Base-by-base conservation (phyloP, 2,888 invertebrate genomes). In the Ophraella communa region DNA sequence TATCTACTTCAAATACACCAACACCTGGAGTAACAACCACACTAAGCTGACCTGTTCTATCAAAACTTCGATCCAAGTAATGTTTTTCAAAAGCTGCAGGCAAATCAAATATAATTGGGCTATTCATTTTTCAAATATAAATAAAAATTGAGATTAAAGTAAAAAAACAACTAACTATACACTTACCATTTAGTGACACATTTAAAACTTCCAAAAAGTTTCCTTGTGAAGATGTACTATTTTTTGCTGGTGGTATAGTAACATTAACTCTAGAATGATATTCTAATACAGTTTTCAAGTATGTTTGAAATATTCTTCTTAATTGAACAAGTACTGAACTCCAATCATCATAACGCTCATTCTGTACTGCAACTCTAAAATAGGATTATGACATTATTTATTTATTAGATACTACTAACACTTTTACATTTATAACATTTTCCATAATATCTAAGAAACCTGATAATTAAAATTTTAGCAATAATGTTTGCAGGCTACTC, bases 131-230 rank as follows among this genome's bases (percentile, higher is more conserved):
- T 27, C 59, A 51, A 39, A 62, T 4, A 44, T 17, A 3, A 27
- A n/a, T n/a, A 49, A 4, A 45, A 54, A 11, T 11, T 10, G 3
- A 30, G 30, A 10, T 30, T 42, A 42, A 42, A 42, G 8, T 17
- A 42, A 17, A 42, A 1, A n/a, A n/a, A n/a, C n/a, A n/a, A n/a
- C n/a, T n/a, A n/a, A n/a, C n/a, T n/a, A n/a, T n/a, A 42, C 14
- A 42, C 11, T 78, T 85, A 94, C 94, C 94, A 85, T 98, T 98
- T 63, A 98, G 85, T 58, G 97, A 96, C 91, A 98, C 97, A 81
- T 98, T 98, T 20, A 99, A 85, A n/a, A 98, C 97, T 87, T 99
- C 98, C 24, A 99, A 86, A 82, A 99, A 98, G 82, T 99, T 99
- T 52, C 99, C 99, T 81, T 98, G 96, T 0, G 94, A 92, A 3